A percentile compares a stretch with the other conserved stretches of the same genome.
These are phyloP conservation scores for Drosophila prostipennis DNA, from an alignment of 2,888 invertebrate species.

Conservation along the genomic window DNA sequence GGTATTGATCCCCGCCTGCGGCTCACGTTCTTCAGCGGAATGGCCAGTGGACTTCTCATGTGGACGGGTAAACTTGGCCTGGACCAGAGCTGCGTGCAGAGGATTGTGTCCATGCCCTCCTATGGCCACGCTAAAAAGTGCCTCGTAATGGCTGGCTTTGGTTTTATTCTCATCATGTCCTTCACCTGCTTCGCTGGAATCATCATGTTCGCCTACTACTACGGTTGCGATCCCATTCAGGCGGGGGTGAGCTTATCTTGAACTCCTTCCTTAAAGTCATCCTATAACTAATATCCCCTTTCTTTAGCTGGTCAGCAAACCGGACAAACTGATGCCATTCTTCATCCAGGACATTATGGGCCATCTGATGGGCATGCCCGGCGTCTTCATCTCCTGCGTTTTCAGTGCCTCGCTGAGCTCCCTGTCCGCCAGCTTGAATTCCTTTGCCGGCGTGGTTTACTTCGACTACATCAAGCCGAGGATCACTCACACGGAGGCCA, in stretches of 20 bases:
- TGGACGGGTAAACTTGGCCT: conserved; percentile 88
- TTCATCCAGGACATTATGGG: conserved; percentile 86
- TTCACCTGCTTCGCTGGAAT: conserved; percentile 87
- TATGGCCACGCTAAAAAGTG: conserved; percentile 86
- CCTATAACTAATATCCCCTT: neutral
- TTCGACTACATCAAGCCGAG: conserved; percentile 86
- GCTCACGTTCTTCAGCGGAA: conserved; percentile 87
- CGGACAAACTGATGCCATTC: conserved; percentile 86
- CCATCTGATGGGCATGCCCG: conserved; percentile 86
- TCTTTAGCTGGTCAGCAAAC: conserved; percentile 81
- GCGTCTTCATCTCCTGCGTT: conserved; percentile 87
- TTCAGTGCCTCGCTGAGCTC: conserved; percentile 87
- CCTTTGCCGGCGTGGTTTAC: conserved; percentile 86
- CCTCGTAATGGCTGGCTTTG: conserved; percentile 85
- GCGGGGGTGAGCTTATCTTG: conserved; percentile 83
- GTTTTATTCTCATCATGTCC: conserved; percentile 86
- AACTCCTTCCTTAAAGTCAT: too few relatives aligned
- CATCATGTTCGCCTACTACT: conserved; percentile 86
- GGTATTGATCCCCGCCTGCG: conserved; percentile 87
- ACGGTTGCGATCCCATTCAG: conserved; percentile 87
- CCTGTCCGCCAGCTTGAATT: conserved; percentile 86
- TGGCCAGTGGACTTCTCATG: conserved; percentile 86
- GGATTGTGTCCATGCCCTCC: conserved; percentile 87
- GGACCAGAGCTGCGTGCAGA: conserved; percentile 90
- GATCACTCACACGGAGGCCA: conserved; percentile 83